Base-by-base conservation (phyloP, 2,888 invertebrate species). In the Biston stratarius region DNA sequence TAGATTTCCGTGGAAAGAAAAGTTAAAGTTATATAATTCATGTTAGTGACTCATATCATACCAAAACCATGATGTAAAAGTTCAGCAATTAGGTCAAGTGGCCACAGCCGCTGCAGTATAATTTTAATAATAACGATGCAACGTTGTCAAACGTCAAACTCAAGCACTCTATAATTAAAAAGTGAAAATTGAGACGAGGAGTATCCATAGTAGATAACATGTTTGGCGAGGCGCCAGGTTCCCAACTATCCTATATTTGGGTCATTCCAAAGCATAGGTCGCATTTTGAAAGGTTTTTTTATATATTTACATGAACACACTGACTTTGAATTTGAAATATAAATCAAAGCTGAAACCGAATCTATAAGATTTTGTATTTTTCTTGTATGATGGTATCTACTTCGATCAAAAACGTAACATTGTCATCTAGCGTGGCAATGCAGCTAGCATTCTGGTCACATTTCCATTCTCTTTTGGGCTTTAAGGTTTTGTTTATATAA, bases 161-260 rank as follows among this genome's bases (percentile, higher is more conserved):
- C 86, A 84, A 87, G 87, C 78, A 82, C 79, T 77, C 80, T 84
- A 86, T 91, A 91, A 92, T 92, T 92, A 91, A 92, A 91, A 91
- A 89, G 82, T 83, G 84, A 89, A 88, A 91, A 90, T 91, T 90
- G 86, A 85, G 87, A 84, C 81, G 83, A 80, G 78, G 83, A 84
- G 85, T 88, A 85, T 83, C 77, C 80, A 83, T 83, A 85, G 85
- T 81, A 84, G 88, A 90, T 90, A 90, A 85, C 85, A 83, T 82
- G 78, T 87, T 85, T 92, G 92, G 92, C 90, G 52, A 61, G 69
- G 64, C 64, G 90, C 92, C 92, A 91, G 80, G 76, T 56, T 40
- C 48, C 61, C 55, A 49, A 40, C 59, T 59, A 77, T 71, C 74
- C 80, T 76, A 81, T 87, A 92, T 88, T 87, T 90, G 83, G 92